Percentiles rank a stretch among this genome's conserved stretches.
Evolutionary conservation across 37 sponge, comb jelly and placozoan species (phyloP).

Genomic region (Tethya wilhelma): DNA sequence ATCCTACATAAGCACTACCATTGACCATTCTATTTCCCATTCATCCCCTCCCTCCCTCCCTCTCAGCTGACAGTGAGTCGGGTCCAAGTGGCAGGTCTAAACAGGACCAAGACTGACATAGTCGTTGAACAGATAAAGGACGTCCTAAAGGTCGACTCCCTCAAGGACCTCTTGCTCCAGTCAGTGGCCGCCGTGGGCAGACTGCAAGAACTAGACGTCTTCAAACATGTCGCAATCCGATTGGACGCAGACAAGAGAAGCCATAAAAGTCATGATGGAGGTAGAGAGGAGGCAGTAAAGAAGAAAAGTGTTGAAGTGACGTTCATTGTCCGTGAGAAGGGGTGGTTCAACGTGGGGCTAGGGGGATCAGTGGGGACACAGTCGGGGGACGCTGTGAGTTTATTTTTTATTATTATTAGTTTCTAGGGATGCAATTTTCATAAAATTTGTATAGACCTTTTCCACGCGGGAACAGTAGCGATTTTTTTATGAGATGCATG

Average conservation of each 20-base stretch:
- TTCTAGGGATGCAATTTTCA: no score
- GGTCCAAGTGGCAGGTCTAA: slow-evolving; percentile 35
- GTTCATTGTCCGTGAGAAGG: slow-evolving; percentile 59
- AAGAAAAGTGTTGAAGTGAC: slow-evolving; percentile 35
- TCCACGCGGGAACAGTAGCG: no score
- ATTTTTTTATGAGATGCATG: no score
- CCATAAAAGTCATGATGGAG: no score
- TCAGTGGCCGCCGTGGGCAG: slow-evolving; percentile 10
- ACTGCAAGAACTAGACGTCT: slow-evolving; percentile 29
- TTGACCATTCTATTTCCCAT: no score
- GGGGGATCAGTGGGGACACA: slow-evolving; percentile 66
- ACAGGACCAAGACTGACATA: slow-evolving; percentile 56
- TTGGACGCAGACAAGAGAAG: slow-evolving; percentile 1
- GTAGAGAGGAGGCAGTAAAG: neutral
- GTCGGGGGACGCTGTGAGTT: slow-evolving; percentile 66
- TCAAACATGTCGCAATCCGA: slow-evolving; percentile 28
- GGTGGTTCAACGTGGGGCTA: slow-evolving; percentile 19
- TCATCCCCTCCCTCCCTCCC: no score
- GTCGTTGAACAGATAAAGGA: slow-evolving; percentile 61
- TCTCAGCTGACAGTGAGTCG: slow-evolving; percentile 45
- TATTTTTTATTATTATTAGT: no score
- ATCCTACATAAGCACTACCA: no score
- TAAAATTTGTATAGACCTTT: no score
- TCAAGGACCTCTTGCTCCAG: slow-evolving; percentile 24
- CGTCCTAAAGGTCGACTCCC: slow-evolving; percentile 23